phyloP scores from a whole-genome alignment of 2,888 invertebrate species.

The Mermis nigrescens region DNA sequence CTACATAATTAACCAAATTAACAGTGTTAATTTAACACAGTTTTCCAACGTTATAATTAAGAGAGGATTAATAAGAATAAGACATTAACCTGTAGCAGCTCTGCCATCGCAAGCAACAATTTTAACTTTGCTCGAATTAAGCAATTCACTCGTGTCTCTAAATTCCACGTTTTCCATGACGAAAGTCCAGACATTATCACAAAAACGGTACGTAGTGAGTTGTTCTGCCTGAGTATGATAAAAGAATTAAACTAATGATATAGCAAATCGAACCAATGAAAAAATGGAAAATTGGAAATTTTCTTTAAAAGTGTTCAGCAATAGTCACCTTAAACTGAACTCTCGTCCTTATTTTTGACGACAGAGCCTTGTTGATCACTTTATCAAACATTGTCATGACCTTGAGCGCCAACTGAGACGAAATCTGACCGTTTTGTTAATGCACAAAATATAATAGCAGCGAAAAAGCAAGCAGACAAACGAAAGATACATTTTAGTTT shows the following conservation, averaged over 20 bases:
- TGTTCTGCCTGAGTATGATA: conserved; percentile 39
- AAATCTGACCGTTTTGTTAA: conserved; percentile 76
- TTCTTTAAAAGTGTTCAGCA: neutral
- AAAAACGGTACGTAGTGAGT: conserved; percentile 62
- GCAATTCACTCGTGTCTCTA: conserved; percentile 65
- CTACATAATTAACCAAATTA: no score
- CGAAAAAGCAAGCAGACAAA: neutral
- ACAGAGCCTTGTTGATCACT: conserved; percentile 78
- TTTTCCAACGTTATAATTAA: no score
- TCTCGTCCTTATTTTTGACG: conserved; percentile 65
- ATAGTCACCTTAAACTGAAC: conserved; percentile 58
- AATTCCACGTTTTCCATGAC: conserved; percentile 95
- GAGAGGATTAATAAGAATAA: no score
- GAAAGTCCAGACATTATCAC: conserved; percentile 99
- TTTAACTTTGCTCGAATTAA: conserved; percentile 79
- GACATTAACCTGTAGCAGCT: neutral
- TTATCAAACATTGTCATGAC: conserved; percentile 89
- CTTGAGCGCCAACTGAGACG: conserved; percentile 73
- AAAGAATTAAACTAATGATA: neutral
- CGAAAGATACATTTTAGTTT: no score
- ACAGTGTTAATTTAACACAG: no score
- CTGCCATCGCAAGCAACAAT: conserved; percentile 94
- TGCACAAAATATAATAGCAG: neutral
- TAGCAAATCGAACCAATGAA: no score
- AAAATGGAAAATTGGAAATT: conserved; percentile 1